Evolutionary conservation across 2,888 invertebrate species (phyloP).

Genomic region (Drosophila cracens): DNA sequence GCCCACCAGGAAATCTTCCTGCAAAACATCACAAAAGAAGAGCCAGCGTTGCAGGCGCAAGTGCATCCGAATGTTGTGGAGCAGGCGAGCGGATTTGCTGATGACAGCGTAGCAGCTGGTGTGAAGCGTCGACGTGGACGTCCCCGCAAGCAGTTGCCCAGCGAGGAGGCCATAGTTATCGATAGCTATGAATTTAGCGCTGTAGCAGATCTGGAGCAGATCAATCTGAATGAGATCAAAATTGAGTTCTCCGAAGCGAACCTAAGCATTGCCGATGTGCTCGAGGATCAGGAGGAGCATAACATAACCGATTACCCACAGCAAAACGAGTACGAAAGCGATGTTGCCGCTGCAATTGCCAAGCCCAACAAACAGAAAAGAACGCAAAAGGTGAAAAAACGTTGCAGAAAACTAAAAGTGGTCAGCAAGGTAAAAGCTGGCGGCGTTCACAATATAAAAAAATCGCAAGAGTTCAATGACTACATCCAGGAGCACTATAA

Average conservation of each 20-base stretch:
- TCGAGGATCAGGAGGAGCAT: constrained; percentile 63
- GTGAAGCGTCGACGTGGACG: constrained; percentile 72
- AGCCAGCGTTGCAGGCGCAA: not conserved
- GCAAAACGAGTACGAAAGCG: constrained; percentile 30
- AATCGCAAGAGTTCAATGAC: constrained; percentile 75
- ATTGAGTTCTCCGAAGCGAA: constrained; percentile 67
- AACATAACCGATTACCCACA: constrained; percentile 40
- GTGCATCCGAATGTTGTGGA: constrained; percentile 29
- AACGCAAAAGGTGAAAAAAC: constrained; percentile 21
- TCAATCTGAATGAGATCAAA: constrained; percentile 65
- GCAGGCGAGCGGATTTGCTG: constrained; percentile 13
- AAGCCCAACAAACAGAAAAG: constrained; percentile 20
- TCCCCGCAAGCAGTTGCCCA: constrained; percentile 42
- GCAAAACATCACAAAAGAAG: constrained; percentile 1
- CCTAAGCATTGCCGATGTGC: constrained; percentile 61
- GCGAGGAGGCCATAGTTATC: constrained; percentile 29
- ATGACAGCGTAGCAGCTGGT: constrained; percentile 56
- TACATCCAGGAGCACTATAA: constrained; percentile 79
- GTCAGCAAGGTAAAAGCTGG: constrained; percentile 12
- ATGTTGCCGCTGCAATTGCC: not conserved
- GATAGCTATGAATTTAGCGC: constrained; percentile 48
- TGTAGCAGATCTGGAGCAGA: constrained; percentile 68
- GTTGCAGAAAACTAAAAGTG: constrained; percentile 26
- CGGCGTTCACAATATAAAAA: constrained; percentile 41
- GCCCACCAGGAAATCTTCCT: constrained; percentile 50